A percentile compares a stretch with the other conserved stretches of the same genome.
These are phyloP conservation scores for Microctenopoma stevenorrisi DNA, from an alignment of 2,797 vertebrate genomes.

Conservation along the genomic window DNA sequence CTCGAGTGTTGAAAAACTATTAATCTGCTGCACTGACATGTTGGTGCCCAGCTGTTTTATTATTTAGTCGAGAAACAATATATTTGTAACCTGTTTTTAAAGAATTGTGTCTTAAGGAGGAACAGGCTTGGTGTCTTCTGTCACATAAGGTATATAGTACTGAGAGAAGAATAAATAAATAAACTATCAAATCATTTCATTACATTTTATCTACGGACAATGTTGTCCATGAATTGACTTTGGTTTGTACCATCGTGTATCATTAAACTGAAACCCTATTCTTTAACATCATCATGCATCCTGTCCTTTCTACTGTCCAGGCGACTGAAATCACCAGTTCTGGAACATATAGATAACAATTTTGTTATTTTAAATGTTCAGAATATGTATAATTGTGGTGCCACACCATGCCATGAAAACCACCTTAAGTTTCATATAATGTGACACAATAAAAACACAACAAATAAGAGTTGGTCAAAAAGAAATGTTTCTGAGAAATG, in stretches of 20 bases:
- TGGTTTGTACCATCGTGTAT: too few relatives aligned
- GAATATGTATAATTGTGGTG: constrained; percentile 28
- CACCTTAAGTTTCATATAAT: constrained; percentile 9
- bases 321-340: constrained; percentile 18
- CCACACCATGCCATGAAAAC: constrained; percentile 34
- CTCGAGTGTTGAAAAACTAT: background rate
- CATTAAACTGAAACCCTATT: too few relatives aligned
- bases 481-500: constrained; percentile 14
- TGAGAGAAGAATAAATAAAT: background rate
- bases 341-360: constrained; percentile 21
- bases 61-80: background rate
- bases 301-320: background rate
- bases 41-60: too few relatives aligned
- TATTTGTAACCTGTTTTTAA: too few relatives aligned
- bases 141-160: background rate
- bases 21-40: background rate
- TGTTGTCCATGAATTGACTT: too few relatives aligned
- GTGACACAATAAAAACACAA: constrained; percentile 2
- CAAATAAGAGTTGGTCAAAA: background rate
- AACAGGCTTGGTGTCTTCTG: too few relatives aligned
- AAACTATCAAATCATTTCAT: too few relatives aligned
- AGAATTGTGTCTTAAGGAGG: too few relatives aligned
- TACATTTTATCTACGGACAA: too few relatives aligned
- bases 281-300: background rate
- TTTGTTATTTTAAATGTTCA: constrained; percentile 29